Percentiles rank a stretch among this genome's conserved stretches.
These are phyloP conservation scores for Calliopsis andreniformis DNA, from an alignment of 1,140 invertebrate genomes.

Conservation along the genomic window DNA sequence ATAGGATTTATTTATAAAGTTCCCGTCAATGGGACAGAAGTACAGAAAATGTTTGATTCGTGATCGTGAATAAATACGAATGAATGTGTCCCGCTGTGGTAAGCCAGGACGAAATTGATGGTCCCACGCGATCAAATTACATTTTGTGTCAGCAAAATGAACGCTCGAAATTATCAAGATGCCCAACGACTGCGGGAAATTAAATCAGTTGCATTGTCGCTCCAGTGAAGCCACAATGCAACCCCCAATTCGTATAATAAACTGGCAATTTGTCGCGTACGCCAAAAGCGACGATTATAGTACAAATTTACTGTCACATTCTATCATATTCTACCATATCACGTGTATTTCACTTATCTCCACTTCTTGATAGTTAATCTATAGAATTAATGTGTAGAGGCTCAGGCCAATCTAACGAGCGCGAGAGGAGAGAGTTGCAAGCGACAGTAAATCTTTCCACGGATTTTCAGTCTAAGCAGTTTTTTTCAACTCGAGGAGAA, in stretches of 20 bases:
- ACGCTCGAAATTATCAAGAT: constrained; percentile 10
- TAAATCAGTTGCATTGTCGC: constrained; percentile 24
- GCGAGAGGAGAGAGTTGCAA: constrained; percentile 33
- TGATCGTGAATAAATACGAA: no score
- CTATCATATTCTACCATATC: constrained; percentile 18
- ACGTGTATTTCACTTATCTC: not conserved
- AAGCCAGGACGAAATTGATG: not conserved
- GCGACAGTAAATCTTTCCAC: constrained; percentile 41
- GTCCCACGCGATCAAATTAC: constrained; percentile 4
- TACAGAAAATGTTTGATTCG: no score
- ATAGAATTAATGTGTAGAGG: constrained; percentile 14
- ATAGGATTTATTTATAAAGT: no score
- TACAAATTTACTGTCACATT: not conserved
- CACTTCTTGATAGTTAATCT: not conserved
- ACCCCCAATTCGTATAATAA: constrained; percentile 24
- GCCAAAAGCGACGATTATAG: not conserved
- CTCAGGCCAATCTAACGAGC: not conserved
- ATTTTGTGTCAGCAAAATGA: not conserved
- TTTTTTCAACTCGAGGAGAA: constrained; percentile 48
- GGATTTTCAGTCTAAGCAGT: constrained; percentile 25
- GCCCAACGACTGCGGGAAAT: not conserved
- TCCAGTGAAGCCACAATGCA: not conserved
- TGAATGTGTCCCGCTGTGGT: not conserved
- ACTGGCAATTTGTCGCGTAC: constrained; percentile 13
- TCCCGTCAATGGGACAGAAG: no score